Evolutionary conservation across 2,797 vertebrate species (phyloP), one percentile per base, ranked within the genome.

Genomic region (Meda fulgida): DNA sequence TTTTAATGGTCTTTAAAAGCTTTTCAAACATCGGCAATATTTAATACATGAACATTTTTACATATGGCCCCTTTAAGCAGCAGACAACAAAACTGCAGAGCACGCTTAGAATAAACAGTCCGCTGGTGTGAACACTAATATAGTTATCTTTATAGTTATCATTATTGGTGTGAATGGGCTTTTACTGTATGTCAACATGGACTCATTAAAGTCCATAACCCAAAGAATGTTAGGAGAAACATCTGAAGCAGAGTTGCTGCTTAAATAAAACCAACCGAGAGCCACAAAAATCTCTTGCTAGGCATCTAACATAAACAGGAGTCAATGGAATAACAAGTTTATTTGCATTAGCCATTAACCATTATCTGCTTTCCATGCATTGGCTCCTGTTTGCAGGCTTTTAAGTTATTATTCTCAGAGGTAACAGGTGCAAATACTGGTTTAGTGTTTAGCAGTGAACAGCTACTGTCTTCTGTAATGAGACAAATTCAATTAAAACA

Each of bases 401-500:
- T 69, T 36, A 53, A 55, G 46, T 1, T 23, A 67, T 78, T 46
- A 78, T 85, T 78, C 7, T 83, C 67, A 19, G 5, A 67, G 40
- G 67, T 60, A 43, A 73, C 16, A 53, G 51, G 69, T 38, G 36
- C n/a, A 34, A 65, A 69, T 31, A 18, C 40, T 75, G 60, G 58
- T 69, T 87, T 89, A 86, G 85, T 88, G 87, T 85, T 16, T 85
- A 70, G 85, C 69, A 58, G 34, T 77, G 40, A 26, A 31, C 53
- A 66, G 40, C 23, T 67, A 53, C 26, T 78, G 73, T 65, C 48
- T 23, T 19, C 29, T n/a, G 34, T 76, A 78, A 83, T 80, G 43
- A 83, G 79, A 81, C 78, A 81, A 78, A 86, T 88, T 86, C 65
- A 84, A 70, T 88, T 86, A 86, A 53, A 40, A 46, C 48, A 85